These are phyloP conservation scores for Paradisaea rubra DNA, from an alignment of 2,113 vertebrate genomes.

Conservation along the genomic window DNA sequence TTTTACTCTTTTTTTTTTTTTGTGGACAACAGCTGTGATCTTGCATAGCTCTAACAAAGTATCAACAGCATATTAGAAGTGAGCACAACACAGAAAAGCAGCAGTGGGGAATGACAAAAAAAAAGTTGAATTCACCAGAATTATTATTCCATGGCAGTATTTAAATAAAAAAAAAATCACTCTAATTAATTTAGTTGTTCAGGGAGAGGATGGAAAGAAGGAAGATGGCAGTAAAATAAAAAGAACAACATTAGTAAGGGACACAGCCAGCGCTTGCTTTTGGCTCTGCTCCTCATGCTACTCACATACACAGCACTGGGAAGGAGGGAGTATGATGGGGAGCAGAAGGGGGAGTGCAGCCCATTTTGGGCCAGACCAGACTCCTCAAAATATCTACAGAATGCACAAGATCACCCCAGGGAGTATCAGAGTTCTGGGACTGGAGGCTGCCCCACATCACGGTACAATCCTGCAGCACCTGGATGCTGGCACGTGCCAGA, in stretches of 20 bases:
- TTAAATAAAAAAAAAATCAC: neutral
- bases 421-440: neutral
- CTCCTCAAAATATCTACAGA: neutral
- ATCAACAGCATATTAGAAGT: slow-evolving; percentile 9
- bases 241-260: slow-evolving; percentile 33
- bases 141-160: slow-evolving; percentile 16
- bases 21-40: slow-evolving; percentile 32
- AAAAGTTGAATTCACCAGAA: neutral
- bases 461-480: neutral
- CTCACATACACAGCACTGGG: neutral
- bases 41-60: slow-evolving; percentile 35
- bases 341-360: neutral
- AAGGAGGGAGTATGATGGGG: neutral
- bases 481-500: rapidly evolving
- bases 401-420: neutral
- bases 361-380: neutral
- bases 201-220: neutral
- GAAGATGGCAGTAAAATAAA: slow-evolving; percentile 30
- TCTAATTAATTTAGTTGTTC: slow-evolving; percentile 57
- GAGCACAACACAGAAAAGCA: neutral
- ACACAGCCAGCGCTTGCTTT: neutral
- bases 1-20: neutral
- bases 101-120: neutral
- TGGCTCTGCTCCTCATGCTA: neutral
- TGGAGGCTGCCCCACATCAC: rapidly evolving